Evolutionary conservation across 1,140 invertebrate genomes (phyloP), one percentile per base, ranked within the genome.

Genomic region (Magallana gigas): DNA sequence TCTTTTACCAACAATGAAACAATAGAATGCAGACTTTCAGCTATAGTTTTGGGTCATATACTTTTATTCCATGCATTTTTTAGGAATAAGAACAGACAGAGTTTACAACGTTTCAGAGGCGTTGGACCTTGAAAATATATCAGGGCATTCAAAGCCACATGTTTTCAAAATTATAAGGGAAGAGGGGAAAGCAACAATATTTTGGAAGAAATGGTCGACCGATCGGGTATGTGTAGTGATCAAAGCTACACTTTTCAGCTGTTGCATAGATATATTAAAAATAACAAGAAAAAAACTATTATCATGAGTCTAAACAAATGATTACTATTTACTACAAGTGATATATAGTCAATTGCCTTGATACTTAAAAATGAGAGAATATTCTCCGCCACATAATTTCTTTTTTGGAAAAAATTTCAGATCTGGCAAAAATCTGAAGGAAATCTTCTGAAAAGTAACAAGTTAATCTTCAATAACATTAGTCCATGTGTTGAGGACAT

Each of bases 391-490:
- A 36, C 36, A 36, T 36, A 36, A 36, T 36, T 36, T 36, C 36
- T 36, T 36, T 29, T 71, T 71, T n/a, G 18, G 8, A 71, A 8
- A 23, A 71, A 71, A 29, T 71, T 71, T 23, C 64, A 71, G 64
- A 29, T 71, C 9, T 71, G 64, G 64, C 64, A 71, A 71, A 29
- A 71, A 71, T 71, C 18, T 29, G 64, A 71, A 8, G 23, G 64
- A 8, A 18, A 71, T 23, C 6, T 71, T 7, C 18, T 71, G 0
- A 71, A 71, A 23, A 7, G 4, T 18, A 8, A 3, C 3, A 23
- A 18, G 0, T 23, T 68, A 18, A 0, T 0, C 0, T 68, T 68
- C 8, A n/a, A 8, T 23, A 18, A n/a, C 0, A 23, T 68, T 23
- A 18, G 64, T 7, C 64, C 64, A 8, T 23, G n/a, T 18, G 7